Conservation (phyloP, 2,113 vertebrate species). For the Podilymbus podiceps region DNA sequence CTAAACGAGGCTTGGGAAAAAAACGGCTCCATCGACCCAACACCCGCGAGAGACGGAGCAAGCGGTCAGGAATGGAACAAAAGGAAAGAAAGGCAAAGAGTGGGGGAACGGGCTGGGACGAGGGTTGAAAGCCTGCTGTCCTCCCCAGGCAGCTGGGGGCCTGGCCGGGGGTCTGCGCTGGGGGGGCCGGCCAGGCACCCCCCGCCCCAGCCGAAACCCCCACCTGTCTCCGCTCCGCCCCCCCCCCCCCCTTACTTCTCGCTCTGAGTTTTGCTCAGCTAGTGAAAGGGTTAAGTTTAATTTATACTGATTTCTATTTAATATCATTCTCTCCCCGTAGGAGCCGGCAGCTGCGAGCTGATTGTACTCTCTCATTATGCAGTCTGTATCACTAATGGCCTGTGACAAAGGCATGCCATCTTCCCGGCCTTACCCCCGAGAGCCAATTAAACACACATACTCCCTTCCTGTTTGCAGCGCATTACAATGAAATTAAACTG, state of each 20-base stretch:
- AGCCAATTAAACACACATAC: slow-evolving; percentile 87
- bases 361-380: slow-evolving; percentile 88
- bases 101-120: neutral
- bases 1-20: neutral
- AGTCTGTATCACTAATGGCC: slow-evolving; percentile 89
- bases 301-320: slow-evolving; percentile 77
- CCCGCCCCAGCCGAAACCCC: neutral
- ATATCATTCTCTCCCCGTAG: slow-evolving; percentile 73
- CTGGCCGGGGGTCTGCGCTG: accelerated
- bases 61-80: neutral
- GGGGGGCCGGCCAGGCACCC: neutral
- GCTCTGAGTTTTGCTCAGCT: neutral
- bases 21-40: neutral
- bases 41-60: accelerated
- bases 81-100: neutral
- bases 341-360: slow-evolving; percentile 85
- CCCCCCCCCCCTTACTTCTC: neutral
- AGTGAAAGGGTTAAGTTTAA: slow-evolving; percentile 77
- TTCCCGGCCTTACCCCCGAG: slow-evolving; percentile 87
- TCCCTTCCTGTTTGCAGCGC: slow-evolving; percentile 74
- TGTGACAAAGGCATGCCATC: slow-evolving; percentile 91
- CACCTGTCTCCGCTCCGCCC: neutral
- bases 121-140: neutral
- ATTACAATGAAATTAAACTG: slow-evolving; percentile 79
- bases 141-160: neutral